Evolutionary conservation across 2,113 vertebrate genomes (phyloP), one percentile per base, ranked within the genome.

Genomic region (Rallus limicola): DNA sequence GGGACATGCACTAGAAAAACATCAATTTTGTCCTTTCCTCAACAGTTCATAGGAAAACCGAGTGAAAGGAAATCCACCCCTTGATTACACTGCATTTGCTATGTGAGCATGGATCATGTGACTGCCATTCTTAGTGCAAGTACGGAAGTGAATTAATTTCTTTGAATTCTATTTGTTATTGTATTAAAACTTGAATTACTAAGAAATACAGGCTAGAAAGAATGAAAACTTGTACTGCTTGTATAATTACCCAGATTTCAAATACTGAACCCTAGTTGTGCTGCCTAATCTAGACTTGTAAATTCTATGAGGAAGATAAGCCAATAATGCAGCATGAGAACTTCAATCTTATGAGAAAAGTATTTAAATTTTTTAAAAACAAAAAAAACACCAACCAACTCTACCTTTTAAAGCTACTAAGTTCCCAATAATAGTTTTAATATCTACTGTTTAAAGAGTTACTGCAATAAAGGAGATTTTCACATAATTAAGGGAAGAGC

Each of bases 81-180:
- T 20, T 11, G 13, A 62, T 40, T 52, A 15, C 48, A 38, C 48
- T 17, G n/a, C 40, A 40, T 59, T 86, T 69, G 3, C 31, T 40
- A 3, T 17, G 3, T 7, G 59, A 56, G 8, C 33, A 26, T 31
- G 8, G 24, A 28, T 20, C 1, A 0, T 20, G 33, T n/a, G 25
- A 70, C 56, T 70, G 25, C 7, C 33, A 11, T 36, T 71, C 28
- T 58, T n/a, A 26, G 44, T 24, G 42, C 9, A 36, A 81, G 19
- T 6, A 46, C 0, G 53, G 7, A 71, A 74, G n/a, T 38, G 67
- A 84, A 75, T 46, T 0, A 53, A 62, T 95, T 81, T 55, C 31
- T 67, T 78, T 40, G 1, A 82, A 60, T 64, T 65, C 20, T 69
- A 6, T 64, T 83, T 24, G 0, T 42, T 72, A 52, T 52, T 64